Evolutionary conservation across 1,140 invertebrate species (phyloP), one percentile per base, ranked within the genome.

Genomic region (Druon quercuslanigerum): DNA sequence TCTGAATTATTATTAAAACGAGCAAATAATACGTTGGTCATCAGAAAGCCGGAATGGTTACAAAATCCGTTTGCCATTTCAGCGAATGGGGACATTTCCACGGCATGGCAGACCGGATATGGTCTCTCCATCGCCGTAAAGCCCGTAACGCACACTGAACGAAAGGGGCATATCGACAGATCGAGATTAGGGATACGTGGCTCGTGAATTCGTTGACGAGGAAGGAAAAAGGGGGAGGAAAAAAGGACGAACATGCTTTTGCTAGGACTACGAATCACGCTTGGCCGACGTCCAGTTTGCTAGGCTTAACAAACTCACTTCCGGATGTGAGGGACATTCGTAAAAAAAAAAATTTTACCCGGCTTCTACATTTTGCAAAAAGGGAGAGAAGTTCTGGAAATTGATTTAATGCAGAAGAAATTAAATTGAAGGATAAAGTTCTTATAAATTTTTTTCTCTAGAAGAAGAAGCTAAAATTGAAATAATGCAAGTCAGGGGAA

Each of bases 231-330:
- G n/a, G 40, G 71, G 25, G 56, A 5, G 13, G 20, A 5, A 66
- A 40, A 66, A 40, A 66, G 25, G 25, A 66, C 12, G 50, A 12
- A 73, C 33, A 33, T 40, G 71, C 50, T 51, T 73, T 52, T 52
- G 19, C 60, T 40, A n/a, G 60, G 25, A 66, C 60, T 66, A 66
- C 60, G 46, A 66, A 66, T 66, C 60, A 66, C 60, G 60, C 60
- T 66, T 66, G 60, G 60, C 60, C 60, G 33, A 66, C 60, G 60
- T 66, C 60, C 60, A 66, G 60, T 66, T 66, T 16, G 60, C 60
- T 66, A 66, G 60, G 60, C 60, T 66, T 66, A 66, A 25, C 57
- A 60, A 66, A 66, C 25, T 52, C 20, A 11, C 20, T 73, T 25
- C 50, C 25, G 50, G 51, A 73, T 73, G 50, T 51, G 72, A 73